These are phyloP conservation scores for Morpho deidamia DNA, from an alignment of 2,888 invertebrate genomes.

Conservation along the genomic window DNA sequence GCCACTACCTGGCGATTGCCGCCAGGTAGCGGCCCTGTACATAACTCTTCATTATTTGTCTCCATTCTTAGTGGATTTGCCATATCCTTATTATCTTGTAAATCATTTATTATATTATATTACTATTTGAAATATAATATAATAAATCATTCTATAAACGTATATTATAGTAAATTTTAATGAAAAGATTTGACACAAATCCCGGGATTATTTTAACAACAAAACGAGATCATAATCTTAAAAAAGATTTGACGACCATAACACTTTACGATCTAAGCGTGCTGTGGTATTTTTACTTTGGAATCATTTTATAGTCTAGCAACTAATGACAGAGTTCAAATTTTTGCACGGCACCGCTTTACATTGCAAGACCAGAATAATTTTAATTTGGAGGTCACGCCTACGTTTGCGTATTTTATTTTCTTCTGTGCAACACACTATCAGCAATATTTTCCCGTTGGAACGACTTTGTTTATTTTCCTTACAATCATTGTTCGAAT, in stretches of 20 bases:
- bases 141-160: too few relatives aligned
- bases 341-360: conserved; percentile 21
- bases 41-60: too few relatives aligned
- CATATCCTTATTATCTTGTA: too few relatives aligned
- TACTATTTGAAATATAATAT: too few relatives aligned
- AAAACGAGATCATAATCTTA: not conserved
- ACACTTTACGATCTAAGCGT: not conserved
- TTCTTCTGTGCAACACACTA: conserved; percentile 38
- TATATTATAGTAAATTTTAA: too few relatives aligned
- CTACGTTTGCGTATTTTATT: conserved; percentile 51
- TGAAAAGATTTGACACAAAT: too few relatives aligned
- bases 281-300: conserved; percentile 5
- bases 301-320: conserved; percentile 12
- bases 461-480: conserved; percentile 32
- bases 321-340: conserved; percentile 7
- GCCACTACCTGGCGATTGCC: too few relatives aligned
- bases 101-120: too few relatives aligned
- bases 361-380: conserved; percentile 56
- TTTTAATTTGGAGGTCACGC: conserved; percentile 61
- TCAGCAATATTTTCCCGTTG: conserved; percentile 26
- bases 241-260: not conserved
- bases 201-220: too few relatives aligned
- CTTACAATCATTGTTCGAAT: conserved; percentile 5
- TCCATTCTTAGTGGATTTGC: too few relatives aligned
- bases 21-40: too few relatives aligned